A percentile compares a stretch with the other conserved stretches of the same genome.
These are phyloP conservation scores for Helogale parvula DNA, from an alignment of 2,113 vertebrate genomes.

Conservation along the genomic window DNA sequence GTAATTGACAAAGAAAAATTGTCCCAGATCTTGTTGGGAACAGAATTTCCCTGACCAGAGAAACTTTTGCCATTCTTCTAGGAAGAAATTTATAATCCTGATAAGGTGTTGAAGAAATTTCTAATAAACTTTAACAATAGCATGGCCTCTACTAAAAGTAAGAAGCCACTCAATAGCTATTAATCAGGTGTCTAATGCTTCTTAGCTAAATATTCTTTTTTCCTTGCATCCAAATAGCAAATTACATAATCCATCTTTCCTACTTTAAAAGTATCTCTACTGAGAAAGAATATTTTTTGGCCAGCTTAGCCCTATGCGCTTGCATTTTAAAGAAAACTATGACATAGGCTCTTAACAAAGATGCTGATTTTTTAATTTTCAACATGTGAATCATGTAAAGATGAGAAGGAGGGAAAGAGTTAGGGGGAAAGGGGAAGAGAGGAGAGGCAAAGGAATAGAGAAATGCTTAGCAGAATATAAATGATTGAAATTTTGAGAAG, in stretches of 20 bases:
- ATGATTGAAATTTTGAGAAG: neutral
- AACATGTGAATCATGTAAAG: neutral
- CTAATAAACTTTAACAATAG: neutral
- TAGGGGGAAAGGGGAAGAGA: accelerated
- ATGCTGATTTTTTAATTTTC: neutral
- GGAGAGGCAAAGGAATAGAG: neutral
- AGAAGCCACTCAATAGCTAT: neutral
- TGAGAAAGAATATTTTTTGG: neutral
- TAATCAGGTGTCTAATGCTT: neutral
- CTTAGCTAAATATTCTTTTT: neutral
- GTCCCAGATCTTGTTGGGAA: neutral
- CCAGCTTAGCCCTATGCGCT: neutral
- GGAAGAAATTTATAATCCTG: neutral
- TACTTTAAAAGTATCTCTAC: neutral
- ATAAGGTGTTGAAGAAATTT: neutral
- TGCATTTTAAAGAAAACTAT: conserved; percentile 35
- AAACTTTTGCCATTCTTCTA: neutral
- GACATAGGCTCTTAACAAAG: neutral
- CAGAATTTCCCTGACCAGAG: neutral
- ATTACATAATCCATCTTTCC: neutral
- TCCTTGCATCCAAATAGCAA: neutral
- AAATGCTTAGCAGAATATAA: neutral
- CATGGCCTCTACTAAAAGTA: neutral
- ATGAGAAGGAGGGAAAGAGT: neutral
- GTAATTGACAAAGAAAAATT: neutral